Conservation (phyloP, 2,113 vertebrate species). For the Silurus meridionalis region DNA sequence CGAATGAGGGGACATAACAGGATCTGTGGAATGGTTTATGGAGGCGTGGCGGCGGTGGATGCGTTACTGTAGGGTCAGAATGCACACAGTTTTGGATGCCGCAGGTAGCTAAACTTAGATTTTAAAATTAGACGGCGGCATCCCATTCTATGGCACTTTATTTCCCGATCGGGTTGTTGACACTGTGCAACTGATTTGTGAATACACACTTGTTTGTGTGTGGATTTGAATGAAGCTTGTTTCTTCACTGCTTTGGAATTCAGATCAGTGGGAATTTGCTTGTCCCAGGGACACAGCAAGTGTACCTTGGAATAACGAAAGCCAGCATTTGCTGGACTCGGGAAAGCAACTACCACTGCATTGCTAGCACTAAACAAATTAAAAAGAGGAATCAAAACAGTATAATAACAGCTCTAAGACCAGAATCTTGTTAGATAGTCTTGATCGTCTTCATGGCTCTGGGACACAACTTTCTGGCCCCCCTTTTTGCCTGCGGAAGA, state of each 20-base stretch:
- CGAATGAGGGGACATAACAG: conserved; percentile 52
- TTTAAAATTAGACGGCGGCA: neutral
- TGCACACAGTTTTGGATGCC: neutral
- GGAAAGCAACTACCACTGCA: neutral
- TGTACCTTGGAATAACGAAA: conserved; percentile 25
- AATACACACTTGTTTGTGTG: conserved; percentile 18
- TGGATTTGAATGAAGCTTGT: conserved; percentile 26
- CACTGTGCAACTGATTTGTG: conserved; percentile 21
- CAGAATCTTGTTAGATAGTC: neutral
- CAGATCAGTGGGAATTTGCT: conserved; percentile 30
- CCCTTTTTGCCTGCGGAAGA: neutral
- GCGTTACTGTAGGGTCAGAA: conserved; percentile 36
- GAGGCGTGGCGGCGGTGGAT: conserved; percentile 41
- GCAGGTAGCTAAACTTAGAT: conserved; percentile 26
- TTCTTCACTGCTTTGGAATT: conserved; percentile 23
- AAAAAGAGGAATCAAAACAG: conserved; percentile 11
- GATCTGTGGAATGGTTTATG: conserved; percentile 42
- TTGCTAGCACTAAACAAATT: conserved; percentile 9
- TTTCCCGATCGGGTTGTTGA: conserved; percentile 15
- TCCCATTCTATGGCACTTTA: conserved; percentile 6
- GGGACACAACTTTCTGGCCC: neutral
- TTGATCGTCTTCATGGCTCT: neutral
- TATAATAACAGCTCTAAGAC: neutral
- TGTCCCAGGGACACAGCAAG: conserved; percentile 8
- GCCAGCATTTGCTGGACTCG: neutral